Base-by-base conservation (phyloP, 37 sponge, comb jelly and placozoan species). In the Diacarnus erythraeanus region DNA sequence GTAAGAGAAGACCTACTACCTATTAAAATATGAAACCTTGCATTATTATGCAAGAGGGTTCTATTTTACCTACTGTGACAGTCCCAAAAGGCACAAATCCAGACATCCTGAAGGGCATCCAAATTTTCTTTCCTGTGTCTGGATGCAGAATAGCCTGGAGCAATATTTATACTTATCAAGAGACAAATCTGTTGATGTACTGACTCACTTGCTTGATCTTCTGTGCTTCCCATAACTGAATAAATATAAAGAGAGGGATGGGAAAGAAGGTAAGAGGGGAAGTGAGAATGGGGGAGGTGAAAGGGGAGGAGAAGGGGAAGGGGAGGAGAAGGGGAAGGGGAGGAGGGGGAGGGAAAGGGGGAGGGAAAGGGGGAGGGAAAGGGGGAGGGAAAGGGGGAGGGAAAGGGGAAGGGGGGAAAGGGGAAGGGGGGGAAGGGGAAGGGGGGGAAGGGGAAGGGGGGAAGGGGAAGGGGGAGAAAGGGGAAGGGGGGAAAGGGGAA, bases 41-140 rank as follows among this genome's bases (percentile, higher is more conserved):
- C 25, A 71, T 71, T 22, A 40, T 18, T 12, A 15, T 18, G 26
- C 1, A 38, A 40, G 42, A 15, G 41, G 21, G 29, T 27, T 8
- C 30, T 23, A 42, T 66, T 20, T 63, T n/a, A 39, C 47, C 10
- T 58, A 94, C 95, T 30, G 84, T 90, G 41, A 86, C 60, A 30
- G 84, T 83, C 35, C 95, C 95, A 87, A 91, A 94, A 56, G 95
- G 95, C 15, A 91, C 95, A 91, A 74, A 94, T 42, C 95, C 94
- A 61, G 95, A 94, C 95, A 94, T 94, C 39, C 95, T 36, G 69
- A 90, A 87, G 0, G 95, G 91, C 84, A 82, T 87, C 36, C 87
- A 91, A 30, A 94, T 72, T 77, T 91, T 90, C 77, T 87, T 38
- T 9, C 83, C 86, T 34, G 95, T 94, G 76, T 94, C 95, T 42